phyloP scores from a whole-genome alignment of 2,888 invertebrate species.

The Apomyelois bistriatella region DNA sequence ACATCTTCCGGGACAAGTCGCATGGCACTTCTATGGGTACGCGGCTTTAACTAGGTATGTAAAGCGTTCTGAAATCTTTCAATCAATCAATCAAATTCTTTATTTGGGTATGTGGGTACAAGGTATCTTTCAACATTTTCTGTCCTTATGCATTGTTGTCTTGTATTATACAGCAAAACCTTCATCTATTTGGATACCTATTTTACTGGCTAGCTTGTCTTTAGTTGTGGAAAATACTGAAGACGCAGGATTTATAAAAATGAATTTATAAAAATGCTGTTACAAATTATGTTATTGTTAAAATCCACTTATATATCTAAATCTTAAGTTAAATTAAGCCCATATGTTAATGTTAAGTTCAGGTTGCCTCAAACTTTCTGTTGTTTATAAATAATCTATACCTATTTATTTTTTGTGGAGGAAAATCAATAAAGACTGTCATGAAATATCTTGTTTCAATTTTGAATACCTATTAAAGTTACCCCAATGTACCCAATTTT shows the following conservation, averaged over 20 bases:
- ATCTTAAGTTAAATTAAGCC: not conserved
- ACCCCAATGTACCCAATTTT: not conserved
- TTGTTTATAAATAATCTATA: slow-evolving; percentile 13
- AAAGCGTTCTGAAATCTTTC: too few relatives aligned
- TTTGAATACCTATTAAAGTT: not conserved
- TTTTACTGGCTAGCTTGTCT: too few relatives aligned
- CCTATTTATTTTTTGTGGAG: slow-evolving; percentile 51
- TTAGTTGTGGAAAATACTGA: too few relatives aligned
- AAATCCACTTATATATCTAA: not conserved
- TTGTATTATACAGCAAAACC: too few relatives aligned
- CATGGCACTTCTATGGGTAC: too few relatives aligned
- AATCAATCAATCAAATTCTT: too few relatives aligned
- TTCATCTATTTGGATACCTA: too few relatives aligned
- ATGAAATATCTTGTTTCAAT: slow-evolving; percentile 37
- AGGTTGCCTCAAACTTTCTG: not conserved
- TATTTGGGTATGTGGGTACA: too few relatives aligned
- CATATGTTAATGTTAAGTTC: not conserved
- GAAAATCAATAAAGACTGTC: slow-evolving; percentile 71
- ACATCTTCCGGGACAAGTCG: too few relatives aligned
- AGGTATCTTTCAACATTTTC: too few relatives aligned
- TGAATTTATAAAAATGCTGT: not conserved
- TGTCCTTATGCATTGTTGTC: too few relatives aligned
- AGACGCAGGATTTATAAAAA: not conserved
- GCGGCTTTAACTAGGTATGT: too few relatives aligned
- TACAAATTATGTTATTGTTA: not conserved